phyloP scores from a whole-genome alignment of 2,113 vertebrate species.

The Miniopterus natalensis region DNA sequence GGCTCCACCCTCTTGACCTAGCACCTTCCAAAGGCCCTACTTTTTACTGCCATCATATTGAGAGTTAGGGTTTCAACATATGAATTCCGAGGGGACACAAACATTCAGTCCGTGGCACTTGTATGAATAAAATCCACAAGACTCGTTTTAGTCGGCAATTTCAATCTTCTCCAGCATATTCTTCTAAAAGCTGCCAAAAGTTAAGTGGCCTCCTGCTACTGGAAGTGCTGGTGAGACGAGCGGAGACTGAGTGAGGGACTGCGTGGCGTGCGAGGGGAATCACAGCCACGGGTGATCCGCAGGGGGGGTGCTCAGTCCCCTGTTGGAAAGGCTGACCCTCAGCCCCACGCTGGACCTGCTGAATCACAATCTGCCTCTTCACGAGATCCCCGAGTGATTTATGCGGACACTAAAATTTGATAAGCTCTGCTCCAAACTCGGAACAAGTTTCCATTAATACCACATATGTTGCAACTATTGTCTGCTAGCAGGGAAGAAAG shows the following conservation, averaged over 20 bases:
- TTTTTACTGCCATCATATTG: not conserved
- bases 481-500: not conserved
- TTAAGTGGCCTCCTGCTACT: not conserved
- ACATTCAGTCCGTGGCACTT: not conserved
- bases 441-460: not conserved
- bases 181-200: not conserved
- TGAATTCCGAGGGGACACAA: not conserved
- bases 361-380: not conserved
- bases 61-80: not conserved
- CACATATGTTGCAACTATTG: not conserved
- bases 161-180: not conserved
- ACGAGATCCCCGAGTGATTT: not conserved
- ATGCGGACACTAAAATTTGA: constrained; percentile 17
- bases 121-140: not conserved
- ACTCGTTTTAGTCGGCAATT: not conserved
- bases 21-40: not conserved
- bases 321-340: not conserved
- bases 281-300: rapidly evolving
- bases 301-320: not conserved
- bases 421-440: not conserved
- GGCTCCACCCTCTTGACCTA: not conserved
- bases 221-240: not conserved
- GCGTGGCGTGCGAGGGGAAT: not conserved
- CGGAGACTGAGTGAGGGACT: not conserved
- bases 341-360: not conserved